A percentile compares a stretch with the other conserved stretches of the same genome.
Conservation (phyloP, 2,113 vertebrate species). For the Takifugu flavidus region DNA sequence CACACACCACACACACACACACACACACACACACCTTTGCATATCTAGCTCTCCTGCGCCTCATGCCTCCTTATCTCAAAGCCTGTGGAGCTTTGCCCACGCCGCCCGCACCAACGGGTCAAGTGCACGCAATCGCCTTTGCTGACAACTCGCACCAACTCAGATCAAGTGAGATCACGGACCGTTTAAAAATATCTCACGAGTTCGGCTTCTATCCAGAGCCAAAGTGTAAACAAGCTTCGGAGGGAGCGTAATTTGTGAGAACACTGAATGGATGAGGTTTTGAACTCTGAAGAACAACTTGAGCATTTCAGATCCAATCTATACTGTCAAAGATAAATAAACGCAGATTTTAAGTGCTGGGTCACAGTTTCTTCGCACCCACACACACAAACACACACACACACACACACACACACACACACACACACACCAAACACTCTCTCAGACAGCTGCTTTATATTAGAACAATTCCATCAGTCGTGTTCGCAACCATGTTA, state of each 20-base stretch:
- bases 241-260: conserved; percentile 13
- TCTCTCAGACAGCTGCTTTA: too few species aligned
- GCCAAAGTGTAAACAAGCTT: conserved; percentile 50
- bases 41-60: neutral
- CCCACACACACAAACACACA: too few species aligned
- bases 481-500: too few species aligned
- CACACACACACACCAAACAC: too few species aligned
- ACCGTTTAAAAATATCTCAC: conserved; percentile 50
- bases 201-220: conserved; percentile 46
- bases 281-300: conserved; percentile 46
- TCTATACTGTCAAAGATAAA: conserved; percentile 24
- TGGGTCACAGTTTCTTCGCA: too few species aligned
- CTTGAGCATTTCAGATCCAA: conserved; percentile 29
- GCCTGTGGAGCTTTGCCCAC: conserved; percentile 37
- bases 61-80: conserved; percentile 11
- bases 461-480: too few species aligned
- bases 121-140: conserved; percentile 61
- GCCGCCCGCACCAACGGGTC: conserved; percentile 51
- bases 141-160: conserved; percentile 52
- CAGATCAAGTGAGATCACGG: conserved; percentile 57
- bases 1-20: neutral
- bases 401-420: too few species aligned
- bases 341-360: neutral
- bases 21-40: neutral
- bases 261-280: conserved; percentile 17